Evolutionary conservation across 2,113 vertebrate genomes (phyloP).

Genomic region (Circaetus cinerascens): DNA sequence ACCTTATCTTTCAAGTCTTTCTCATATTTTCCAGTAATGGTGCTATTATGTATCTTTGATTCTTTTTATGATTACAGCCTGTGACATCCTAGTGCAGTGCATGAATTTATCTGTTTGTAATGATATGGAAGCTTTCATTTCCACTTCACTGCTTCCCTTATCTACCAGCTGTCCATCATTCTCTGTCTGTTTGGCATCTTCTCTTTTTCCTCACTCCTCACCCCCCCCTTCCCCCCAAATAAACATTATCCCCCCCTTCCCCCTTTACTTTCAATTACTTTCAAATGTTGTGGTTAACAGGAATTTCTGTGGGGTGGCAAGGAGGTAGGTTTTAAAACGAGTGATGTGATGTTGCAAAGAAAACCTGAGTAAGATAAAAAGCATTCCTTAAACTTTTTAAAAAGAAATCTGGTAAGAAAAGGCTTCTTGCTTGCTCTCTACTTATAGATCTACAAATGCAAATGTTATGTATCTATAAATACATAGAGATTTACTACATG

Average conservation of each 20-base stretch:
- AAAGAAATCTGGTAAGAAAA: not conserved
- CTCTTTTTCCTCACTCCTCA: not conserved
- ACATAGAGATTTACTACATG: not conserved
- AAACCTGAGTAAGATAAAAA: not conserved
- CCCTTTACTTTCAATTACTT: not conserved
- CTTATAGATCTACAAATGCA: not conserved
- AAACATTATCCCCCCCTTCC: not conserved
- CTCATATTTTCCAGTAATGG: conserved; percentile 26
- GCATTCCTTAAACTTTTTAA: not conserved
- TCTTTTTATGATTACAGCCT: conserved; percentile 44
- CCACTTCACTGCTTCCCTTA: conserved; percentile 34
- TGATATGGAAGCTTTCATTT: conserved; percentile 47
- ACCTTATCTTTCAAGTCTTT: conserved; percentile 22
- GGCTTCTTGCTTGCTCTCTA: not conserved
- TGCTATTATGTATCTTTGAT: conserved; percentile 31
- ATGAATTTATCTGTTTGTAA: conserved; percentile 25
- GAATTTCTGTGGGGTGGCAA: not conserved
- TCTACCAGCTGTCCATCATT: conserved; percentile 26
- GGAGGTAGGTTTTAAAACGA: not conserved
- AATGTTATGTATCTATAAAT: not conserved
- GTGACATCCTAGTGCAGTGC: conserved; percentile 15
- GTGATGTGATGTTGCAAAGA: not conserved
- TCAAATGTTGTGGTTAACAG: not conserved
- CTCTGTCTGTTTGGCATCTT: not conserved
- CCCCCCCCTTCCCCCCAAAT: fast-evolving